Base-by-base conservation (phyloP, 2,113 vertebrate species). In the Machaerirhynchus nigripectus region DNA sequence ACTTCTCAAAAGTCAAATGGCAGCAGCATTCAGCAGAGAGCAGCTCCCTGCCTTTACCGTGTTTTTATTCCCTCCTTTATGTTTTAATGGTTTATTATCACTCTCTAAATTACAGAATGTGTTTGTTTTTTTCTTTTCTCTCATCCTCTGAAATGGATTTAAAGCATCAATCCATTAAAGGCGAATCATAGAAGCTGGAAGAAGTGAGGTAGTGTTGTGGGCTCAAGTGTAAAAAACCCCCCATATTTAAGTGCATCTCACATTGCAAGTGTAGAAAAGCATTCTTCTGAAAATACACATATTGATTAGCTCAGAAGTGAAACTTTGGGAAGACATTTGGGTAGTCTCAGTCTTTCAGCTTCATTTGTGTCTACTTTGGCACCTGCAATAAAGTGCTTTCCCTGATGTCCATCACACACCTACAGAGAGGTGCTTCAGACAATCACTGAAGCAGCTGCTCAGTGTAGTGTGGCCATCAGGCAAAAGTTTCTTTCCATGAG, bases 121-220 rank as follows among this genome's bases (percentile, higher is more conserved):
- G 16, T 23, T 49, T 55, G 11, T 24, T 31, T 53, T 28, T 55
- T 65, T 50, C 14, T 63, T 61, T 14, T 5, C 24, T 88, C 42
- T 74, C 30, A 57, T 57, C 47, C 59, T 74, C 60, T 75, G 75
- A 81, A 89, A 90, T 33, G 30, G 52, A 89, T 87, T 84, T 78
- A 86, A 88, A 89, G 53, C 39, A 53, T 59, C 40, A 56, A 52
- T 78, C 67, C 56, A 39, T 64, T 67, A 86, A 94, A 94, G 77
- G 76, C 70, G 93, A 89, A 92, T 81, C 28, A 70, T 3, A 88
- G 68, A 88, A 90, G 50, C 37, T 84, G 60, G 39, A 85, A 90
- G 28, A 86, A 70, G 37, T 44, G 92, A 96, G 90, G 92, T 91
- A 96, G 92, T 64, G 31, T 84, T 86, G 55, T 74, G 47, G 69